Evolutionary conservation across 1,140 invertebrate species (phyloP).

Genomic region (Mizuhopecten yessoensis): DNA sequence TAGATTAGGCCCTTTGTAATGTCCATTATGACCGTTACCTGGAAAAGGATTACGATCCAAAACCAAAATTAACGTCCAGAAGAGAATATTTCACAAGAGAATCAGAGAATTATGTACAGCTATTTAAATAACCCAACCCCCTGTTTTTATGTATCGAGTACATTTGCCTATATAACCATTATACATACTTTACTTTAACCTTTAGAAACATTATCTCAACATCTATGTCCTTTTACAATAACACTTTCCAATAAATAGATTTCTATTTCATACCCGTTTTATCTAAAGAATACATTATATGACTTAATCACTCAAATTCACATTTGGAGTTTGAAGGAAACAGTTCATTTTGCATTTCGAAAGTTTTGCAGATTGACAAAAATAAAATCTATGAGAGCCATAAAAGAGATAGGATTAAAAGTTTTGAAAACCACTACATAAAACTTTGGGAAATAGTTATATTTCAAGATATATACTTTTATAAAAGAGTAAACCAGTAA

Average conservation of each 20-base stretch:
- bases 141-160: neutral
- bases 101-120: slow-evolving; percentile 2
- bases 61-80: slow-evolving; percentile 9
- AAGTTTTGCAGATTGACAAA: too few relatives aligned
- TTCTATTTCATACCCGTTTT: neutral
- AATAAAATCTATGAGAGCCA: too few relatives aligned
- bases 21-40: neutral
- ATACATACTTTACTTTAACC: neutral
- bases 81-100: neutral
- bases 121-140: slow-evolving; percentile 19
- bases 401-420: too few relatives aligned
- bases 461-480: too few relatives aligned
- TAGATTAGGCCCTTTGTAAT: slow-evolving; percentile 1
- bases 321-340: too few relatives aligned
- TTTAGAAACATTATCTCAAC: neutral
- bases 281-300: too few relatives aligned
- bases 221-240: neutral
- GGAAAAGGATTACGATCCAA: neutral
- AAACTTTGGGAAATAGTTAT: too few relatives aligned
- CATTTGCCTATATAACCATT: neutral
- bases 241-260: neutral
- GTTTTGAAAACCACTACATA: too few relatives aligned
- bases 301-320: too few relatives aligned
- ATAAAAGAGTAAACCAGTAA: too few relatives aligned
- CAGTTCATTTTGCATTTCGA: too few relatives aligned